phyloP scores from a whole-genome alignment of 2,888 invertebrate genomes.

The Pseudococcus jackbeardsleyi region DNA sequence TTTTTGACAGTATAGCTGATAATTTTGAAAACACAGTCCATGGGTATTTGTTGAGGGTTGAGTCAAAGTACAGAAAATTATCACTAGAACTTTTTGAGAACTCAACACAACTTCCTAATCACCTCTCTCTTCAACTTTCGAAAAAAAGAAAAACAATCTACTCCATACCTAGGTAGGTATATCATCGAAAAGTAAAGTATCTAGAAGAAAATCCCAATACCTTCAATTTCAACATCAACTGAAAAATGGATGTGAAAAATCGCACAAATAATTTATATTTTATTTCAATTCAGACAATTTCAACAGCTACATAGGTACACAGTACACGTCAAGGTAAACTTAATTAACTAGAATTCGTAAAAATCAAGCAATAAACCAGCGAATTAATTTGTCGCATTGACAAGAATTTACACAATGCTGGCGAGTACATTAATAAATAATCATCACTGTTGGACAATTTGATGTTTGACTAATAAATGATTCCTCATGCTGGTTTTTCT shows the following conservation, averaged over 20 bases:
- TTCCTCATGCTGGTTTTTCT: slow-evolving; percentile 70
- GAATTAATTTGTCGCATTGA: neutral
- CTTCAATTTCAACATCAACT: too few species aligned
- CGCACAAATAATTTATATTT: neutral
- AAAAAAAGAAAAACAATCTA: too few species aligned
- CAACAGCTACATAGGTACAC: neutral
- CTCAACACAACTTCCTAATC: too few species aligned
- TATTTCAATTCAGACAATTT: neutral
- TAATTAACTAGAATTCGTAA: too few species aligned
- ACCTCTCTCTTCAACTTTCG: too few species aligned
- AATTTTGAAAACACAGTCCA: too few species aligned
- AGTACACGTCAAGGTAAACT: too few species aligned
- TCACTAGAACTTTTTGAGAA: too few species aligned
- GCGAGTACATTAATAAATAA: neutral
- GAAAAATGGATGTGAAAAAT: neutral
- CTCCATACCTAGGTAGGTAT: neutral
- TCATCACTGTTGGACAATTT: slow-evolving; percentile 60
- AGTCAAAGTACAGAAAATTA: too few species aligned
- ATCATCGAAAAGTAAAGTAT: neutral
- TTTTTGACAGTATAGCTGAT: too few species aligned
- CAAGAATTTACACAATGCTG: neutral
- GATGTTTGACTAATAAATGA: slow-evolving; percentile 69
- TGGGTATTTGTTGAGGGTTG: too few species aligned
- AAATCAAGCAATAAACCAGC: too few species aligned
- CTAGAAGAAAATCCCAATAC: neutral